Percentiles rank a stretch among this genome's conserved stretches.
These are phyloP conservation scores for Pangasius macronema DNA, from an alignment of 2,797 vertebrate genomes.

Conservation along the genomic window DNA sequence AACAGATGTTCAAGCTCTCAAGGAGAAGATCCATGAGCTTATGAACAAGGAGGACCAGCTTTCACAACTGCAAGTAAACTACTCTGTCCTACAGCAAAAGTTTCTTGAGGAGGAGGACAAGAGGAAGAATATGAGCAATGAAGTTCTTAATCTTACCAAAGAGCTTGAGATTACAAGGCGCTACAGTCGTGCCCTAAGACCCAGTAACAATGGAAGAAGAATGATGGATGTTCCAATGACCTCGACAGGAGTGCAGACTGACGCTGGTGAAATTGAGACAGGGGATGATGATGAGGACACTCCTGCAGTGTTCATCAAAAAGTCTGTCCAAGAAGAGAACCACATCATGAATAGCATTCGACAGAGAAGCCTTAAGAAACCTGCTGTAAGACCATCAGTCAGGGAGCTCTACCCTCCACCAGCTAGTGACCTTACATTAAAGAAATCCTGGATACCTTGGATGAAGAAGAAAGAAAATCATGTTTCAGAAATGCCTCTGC, in stretches of 20 bases:
- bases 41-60: conserved; percentile 99
- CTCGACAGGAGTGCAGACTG: conserved; percentile 92
- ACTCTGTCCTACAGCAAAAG: conserved; percentile 88
- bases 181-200: conserved; percentile 88
- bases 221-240: conserved; percentile 89
- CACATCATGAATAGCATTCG: conserved; percentile 95
- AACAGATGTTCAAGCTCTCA: conserved; percentile 91
- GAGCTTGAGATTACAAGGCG: conserved; percentile 92
- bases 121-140: conserved; percentile 89
- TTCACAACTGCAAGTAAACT: conserved; percentile 94
- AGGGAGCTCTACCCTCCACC: conserved; percentile 88
- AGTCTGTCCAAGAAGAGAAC: conserved; percentile 97
- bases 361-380: conserved; percentile 89
- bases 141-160: conserved; percentile 89
- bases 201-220: conserved; percentile 88
- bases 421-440: conserved; percentile 82
- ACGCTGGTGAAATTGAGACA: conserved; percentile 72
- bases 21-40: conserved; percentile 97
- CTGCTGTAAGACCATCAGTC: conserved; percentile 75
- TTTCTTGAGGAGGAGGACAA: conserved; percentile 93
- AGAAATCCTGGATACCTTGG: conserved; percentile 98
- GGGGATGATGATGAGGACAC: conserved; percentile 84
- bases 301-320: conserved; percentile 93
- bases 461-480: conserved; percentile 88
- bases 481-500: conserved; percentile 76